These are phyloP conservation scores for Cichladusa arquata DNA, from an alignment of 2,113 vertebrate genomes.

Conservation along the genomic window DNA sequence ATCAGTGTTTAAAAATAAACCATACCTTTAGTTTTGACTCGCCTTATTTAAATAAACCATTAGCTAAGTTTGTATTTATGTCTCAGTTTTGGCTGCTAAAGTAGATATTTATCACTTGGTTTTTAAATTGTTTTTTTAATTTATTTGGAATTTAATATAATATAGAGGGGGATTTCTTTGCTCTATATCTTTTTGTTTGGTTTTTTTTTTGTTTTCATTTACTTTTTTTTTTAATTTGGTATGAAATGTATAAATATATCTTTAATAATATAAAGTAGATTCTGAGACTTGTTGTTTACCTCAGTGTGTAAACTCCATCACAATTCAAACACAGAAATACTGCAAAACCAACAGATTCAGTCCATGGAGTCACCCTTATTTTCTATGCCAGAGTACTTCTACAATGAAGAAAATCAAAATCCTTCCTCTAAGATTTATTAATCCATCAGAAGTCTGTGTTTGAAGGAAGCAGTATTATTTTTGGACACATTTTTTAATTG, in stretches of 20 bases:
- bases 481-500: rapidly evolving
- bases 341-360: not conserved
- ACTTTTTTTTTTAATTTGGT: not conserved
- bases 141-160: not conserved
- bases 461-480: not conserved
- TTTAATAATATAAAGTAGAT: not conserved
- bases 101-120: not conserved
- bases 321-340: not conserved
- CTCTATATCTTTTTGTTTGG: not conserved
- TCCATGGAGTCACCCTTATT: not conserved
- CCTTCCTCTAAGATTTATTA: not conserved
- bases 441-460: not conserved
- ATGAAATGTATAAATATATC: not conserved
- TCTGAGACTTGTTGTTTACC: not conserved
- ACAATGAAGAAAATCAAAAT: not conserved
- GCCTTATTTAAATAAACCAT: not conserved
- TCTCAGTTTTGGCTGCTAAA: not conserved
- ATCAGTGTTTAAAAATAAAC: not conserved
- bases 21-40: not conserved
- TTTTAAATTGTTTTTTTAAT: not conserved
- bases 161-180: rapidly evolving
- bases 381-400: not conserved
- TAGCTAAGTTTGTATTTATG: not conserved
- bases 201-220: not conserved
- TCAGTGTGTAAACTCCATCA: not conserved